These are phyloP conservation scores for Eurosta solidaginis DNA, from an alignment of 1,140 invertebrate species.

Conservation along the genomic window DNA sequence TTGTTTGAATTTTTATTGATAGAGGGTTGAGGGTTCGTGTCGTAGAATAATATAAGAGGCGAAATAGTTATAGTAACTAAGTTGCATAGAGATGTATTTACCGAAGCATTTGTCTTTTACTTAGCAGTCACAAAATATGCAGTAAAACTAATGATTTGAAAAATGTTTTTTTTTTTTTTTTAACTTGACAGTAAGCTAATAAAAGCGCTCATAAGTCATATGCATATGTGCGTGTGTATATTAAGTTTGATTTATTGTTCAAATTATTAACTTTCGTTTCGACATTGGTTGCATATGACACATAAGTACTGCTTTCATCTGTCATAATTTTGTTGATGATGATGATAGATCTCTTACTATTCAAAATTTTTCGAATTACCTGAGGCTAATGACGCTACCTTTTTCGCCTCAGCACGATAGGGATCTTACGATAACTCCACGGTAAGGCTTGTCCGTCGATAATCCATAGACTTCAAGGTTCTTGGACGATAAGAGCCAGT, in stretches of 20 bases:
- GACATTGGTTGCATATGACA: not conserved
- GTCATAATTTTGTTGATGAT: not conserved
- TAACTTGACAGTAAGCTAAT: not conserved
- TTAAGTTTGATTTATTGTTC: conserved; percentile 16
- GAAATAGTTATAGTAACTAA: not conserved
- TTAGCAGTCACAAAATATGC: too few relatives aligned
- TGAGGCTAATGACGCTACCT: too few relatives aligned
- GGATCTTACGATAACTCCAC: too few relatives aligned
- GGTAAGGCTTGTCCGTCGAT: too few relatives aligned
- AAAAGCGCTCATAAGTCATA: not conserved
- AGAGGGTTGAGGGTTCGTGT: not conserved
- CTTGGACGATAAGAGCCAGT: too few relatives aligned
- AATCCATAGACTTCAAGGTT: too few relatives aligned
- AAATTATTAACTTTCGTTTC: not conserved
- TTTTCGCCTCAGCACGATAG: too few relatives aligned
- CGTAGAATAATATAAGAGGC: not conserved
- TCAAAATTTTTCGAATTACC: too few relatives aligned
- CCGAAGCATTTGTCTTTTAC: too few relatives aligned
- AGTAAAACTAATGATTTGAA: not conserved
- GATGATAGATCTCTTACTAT: too few relatives aligned
- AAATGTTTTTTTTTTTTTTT: not conserved
- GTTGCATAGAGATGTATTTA: too few relatives aligned
- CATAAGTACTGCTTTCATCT: not conserved
- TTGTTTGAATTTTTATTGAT: not conserved
- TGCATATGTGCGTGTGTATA: not conserved